Evolutionary conservation across 2,888 invertebrate genomes (phyloP).

Genomic region (Drosophila testacea): DNA sequence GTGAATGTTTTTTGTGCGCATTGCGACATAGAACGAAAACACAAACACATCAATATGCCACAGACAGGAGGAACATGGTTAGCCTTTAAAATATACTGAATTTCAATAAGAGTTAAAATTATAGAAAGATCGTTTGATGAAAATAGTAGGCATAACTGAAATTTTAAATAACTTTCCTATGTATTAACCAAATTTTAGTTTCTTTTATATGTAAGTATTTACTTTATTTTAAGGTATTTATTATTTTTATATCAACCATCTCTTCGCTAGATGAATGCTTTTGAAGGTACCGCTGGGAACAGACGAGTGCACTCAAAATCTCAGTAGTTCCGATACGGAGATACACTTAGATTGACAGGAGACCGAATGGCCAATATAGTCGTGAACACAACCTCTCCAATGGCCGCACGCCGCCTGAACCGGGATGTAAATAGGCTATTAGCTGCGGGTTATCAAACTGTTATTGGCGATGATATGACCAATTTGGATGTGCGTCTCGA

Average conservation of each 20-base stretch:
- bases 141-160: slow-evolving; percentile 46
- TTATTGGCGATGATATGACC: slow-evolving; percentile 57
- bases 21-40: slow-evolving; percentile 38
- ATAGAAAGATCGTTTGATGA: background rate
- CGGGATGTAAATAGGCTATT: slow-evolving; percentile 64
- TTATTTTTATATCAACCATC: background rate
- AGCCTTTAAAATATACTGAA: background rate
- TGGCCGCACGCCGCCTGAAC: slow-evolving; percentile 64
- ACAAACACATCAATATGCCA: slow-evolving; percentile 41
- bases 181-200: slow-evolving; percentile 61
- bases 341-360: slow-evolving; percentile 44
- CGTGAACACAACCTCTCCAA: slow-evolving; percentile 71
- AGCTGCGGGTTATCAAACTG: slow-evolving; percentile 59
- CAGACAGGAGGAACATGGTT: slow-evolving; percentile 3
- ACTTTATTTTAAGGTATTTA: background rate
- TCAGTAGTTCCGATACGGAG: slow-evolving; percentile 64
- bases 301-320: slow-evolving; percentile 71
- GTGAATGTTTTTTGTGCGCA: slow-evolving; percentile 39
- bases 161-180: slow-evolving; percentile 44
- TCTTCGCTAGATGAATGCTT: slow-evolving; percentile 54
- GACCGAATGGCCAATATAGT: slow-evolving; percentile 65
- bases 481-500: slow-evolving; percentile 60
- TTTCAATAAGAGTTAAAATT: background rate
- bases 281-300: slow-evolving; percentile 67
- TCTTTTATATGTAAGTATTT: slow-evolving; percentile 64